Percentiles rank a stretch among this genome's conserved stretches.
phyloP scores from a whole-genome alignment of 2,113 vertebrate species.

The Hyaena hyaena region DNA sequence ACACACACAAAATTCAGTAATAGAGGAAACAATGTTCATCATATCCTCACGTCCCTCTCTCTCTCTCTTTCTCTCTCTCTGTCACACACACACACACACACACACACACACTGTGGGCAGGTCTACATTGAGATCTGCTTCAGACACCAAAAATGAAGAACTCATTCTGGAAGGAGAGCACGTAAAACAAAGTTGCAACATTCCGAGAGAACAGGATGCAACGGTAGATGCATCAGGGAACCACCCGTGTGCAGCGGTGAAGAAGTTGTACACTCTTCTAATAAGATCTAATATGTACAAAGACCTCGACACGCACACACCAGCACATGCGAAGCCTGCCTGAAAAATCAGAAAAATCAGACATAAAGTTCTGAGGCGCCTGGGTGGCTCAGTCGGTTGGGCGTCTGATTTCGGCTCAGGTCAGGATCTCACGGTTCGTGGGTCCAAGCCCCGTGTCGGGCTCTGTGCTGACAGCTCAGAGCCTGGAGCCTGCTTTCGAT shows the following conservation, averaged over 20 bases:
- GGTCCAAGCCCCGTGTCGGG: too few species aligned
- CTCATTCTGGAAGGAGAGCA: not conserved
- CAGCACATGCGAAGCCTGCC: accelerated
- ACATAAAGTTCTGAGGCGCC: not conserved
- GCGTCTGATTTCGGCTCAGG: too few species aligned
- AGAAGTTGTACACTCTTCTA: accelerated
- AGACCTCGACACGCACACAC: not conserved
- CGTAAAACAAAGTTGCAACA: too few species aligned
- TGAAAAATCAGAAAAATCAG: not conserved
- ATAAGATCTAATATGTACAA: not conserved
- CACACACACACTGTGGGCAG: too few species aligned
- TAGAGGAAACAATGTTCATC: not conserved
- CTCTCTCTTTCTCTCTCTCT: too few species aligned
- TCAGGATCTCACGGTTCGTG: too few species aligned
- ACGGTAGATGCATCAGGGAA: accelerated
- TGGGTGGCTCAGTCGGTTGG: too few species aligned
- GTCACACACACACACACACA: not conserved
- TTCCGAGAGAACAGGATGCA: not conserved
- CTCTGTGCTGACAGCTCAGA: too few species aligned
- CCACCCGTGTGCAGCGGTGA: not conserved
- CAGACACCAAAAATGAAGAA: not conserved
- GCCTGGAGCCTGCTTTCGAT: too few species aligned
- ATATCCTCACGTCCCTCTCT: too few species aligned
- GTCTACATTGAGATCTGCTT: not conserved
- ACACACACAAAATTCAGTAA: not conserved